Percentiles rank a stretch among this genome's conserved stretches.
Conservation (phyloP, 2,888 invertebrate genomes). For the Pteria penguin region DNA sequence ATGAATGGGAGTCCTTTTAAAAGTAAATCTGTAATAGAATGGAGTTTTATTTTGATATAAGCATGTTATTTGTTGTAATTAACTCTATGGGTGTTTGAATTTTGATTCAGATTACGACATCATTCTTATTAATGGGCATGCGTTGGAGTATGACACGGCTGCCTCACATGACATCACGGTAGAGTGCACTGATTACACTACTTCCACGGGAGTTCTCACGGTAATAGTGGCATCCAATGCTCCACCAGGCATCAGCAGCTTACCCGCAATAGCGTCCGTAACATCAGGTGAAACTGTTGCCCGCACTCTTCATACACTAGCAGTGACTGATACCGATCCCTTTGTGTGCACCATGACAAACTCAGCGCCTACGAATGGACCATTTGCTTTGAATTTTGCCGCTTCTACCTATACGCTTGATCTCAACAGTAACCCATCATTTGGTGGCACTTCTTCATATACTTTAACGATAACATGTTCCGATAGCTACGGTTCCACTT, state of each 20-base stretch:
- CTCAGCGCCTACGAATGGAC: slow-evolving; percentile 8
- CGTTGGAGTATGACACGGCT: slow-evolving; percentile 3
- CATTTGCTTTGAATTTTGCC: no score
- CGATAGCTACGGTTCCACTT: slow-evolving; percentile 36
- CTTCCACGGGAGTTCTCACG: slow-evolving; percentile 16
- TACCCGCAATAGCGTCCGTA: slow-evolving; percentile 17
- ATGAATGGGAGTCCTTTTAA: no score
- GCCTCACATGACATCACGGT: slow-evolving; percentile 5
- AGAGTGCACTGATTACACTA: slow-evolving; percentile 23
- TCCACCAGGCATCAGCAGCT: slow-evolving; percentile 30
- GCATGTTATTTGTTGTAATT: no score
- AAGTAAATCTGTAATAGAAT: no score
- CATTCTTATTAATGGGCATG: slow-evolving; percentile 13
- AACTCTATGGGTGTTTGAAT: no score
- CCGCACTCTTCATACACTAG: slow-evolving; percentile 13
- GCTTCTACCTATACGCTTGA: slow-evolving; percentile 15
- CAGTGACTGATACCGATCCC: slow-evolving; percentile 28
- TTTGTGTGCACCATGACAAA: slow-evolving; percentile 15
- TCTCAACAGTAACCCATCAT: slow-evolving; percentile 19
- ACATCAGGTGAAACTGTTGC: slow-evolving; percentile 8
- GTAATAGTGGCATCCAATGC: slow-evolving; percentile 25
- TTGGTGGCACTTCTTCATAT: slow-evolving; percentile 22
- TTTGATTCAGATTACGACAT: slow-evolving; percentile 38
- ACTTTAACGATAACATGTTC: slow-evolving; percentile 20
- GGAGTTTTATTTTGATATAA: no score